phyloP scores from a whole-genome alignment of 2,797 vertebrate species.

The Mormyrops attenuatus region DNA sequence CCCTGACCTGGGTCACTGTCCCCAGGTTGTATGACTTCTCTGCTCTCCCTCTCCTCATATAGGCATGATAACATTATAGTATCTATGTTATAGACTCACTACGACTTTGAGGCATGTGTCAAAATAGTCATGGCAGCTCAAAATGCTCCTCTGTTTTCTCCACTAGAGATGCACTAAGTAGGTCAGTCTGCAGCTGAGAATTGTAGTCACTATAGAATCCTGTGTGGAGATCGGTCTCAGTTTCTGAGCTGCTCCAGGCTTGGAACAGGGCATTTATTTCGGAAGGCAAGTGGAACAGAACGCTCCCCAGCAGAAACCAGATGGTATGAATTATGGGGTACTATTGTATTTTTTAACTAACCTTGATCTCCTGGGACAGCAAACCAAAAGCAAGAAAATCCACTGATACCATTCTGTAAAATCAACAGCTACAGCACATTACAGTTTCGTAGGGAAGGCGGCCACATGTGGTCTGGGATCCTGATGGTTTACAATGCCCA shows the following conservation, averaged over 20 bases:
- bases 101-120: constrained; percentile 46
- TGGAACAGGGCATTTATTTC: constrained; percentile 41
- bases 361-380: constrained; percentile 38
- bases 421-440: background rate
- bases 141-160: constrained; percentile 39
- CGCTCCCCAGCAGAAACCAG: constrained; percentile 49
- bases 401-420: constrained; percentile 15
- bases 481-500: background rate
- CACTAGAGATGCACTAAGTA: constrained; percentile 45
- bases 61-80: constrained; percentile 23
- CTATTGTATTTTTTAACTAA: constrained; percentile 47
- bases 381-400: constrained; percentile 13
- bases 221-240: constrained; percentile 46
- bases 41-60: background rate
- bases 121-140: constrained; percentile 44
- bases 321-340: constrained; percentile 55
- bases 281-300: constrained; percentile 33
- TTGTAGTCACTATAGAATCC: constrained; percentile 34
- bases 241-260: constrained; percentile 47
- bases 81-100: constrained; percentile 27
- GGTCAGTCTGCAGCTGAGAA: constrained; percentile 41
- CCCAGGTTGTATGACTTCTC: constrained; percentile 22
- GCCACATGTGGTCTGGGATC: background rate
- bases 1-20: constrained; percentile 30
- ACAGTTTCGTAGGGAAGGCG: background rate